Conservation (phyloP, 2,797 vertebrate species). For the Syngnathus acus region DNA sequence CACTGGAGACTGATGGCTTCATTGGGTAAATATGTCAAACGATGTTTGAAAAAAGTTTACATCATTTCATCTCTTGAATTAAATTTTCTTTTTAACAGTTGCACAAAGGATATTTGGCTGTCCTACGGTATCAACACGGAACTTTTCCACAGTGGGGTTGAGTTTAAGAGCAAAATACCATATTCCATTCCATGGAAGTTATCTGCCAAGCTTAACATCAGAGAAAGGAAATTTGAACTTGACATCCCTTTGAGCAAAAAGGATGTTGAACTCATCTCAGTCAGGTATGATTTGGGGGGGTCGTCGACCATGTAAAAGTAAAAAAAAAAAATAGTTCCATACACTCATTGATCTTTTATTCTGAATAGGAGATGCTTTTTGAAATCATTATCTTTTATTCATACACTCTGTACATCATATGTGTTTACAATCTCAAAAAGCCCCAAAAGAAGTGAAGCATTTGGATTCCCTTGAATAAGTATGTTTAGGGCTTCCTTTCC, state of each 20-base stretch:
- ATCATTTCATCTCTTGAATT: not conserved
- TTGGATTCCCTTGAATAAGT: too few relatives aligned
- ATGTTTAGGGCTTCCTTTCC: not conserved
- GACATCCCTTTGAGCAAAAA: slow-evolving; percentile 50
- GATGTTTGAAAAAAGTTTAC: not conserved
- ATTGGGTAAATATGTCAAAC: slow-evolving; percentile 49
- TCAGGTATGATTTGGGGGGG: slow-evolving; percentile 48
- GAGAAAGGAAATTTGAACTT: slow-evolving; percentile 51
- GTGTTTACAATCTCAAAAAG: too few relatives aligned
- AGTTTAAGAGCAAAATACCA: slow-evolving; percentile 52
- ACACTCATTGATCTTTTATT: too few relatives aligned
- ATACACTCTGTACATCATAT: too few relatives aligned
- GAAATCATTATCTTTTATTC: too few relatives aligned
- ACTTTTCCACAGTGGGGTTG: slow-evolving; percentile 66
- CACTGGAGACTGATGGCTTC: slow-evolving; percentile 63
- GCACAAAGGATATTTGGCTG: slow-evolving; percentile 59
- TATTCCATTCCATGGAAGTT: slow-evolving; percentile 58
- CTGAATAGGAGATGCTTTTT: too few relatives aligned
- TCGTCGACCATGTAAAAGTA: not conserved
- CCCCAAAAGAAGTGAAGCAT: not conserved
- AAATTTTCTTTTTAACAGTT: slow-evolving; percentile 39
- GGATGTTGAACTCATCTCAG: slow-evolving; percentile 43
- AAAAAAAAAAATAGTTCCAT: not conserved
- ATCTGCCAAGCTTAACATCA: slow-evolving; percentile 51
- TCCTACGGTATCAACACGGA: slow-evolving; percentile 73